Base-by-base conservation (phyloP, 1,140 invertebrate species). In the Scaptomyza hsui region DNA sequence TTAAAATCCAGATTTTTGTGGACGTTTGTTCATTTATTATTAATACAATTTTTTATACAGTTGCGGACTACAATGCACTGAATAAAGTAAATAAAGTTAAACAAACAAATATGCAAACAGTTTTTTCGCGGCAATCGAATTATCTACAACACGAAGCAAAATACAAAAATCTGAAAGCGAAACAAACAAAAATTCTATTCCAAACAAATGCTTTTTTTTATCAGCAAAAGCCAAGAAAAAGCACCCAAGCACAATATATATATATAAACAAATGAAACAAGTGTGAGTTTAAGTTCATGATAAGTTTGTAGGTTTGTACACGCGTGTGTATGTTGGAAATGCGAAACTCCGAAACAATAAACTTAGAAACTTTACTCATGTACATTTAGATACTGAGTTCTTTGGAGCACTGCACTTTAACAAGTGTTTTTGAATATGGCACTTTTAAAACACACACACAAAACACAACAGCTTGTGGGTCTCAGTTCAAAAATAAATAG, bases 31-130 rank as follows among this genome's bases (percentile, higher is more conserved):
- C 19, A 26, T 47, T 12, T n/a, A 24, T 15, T 68, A 29, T 13
- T 15, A 61, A 29, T 13, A 35, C 45, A n/a, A 19, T 47, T 12
- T 32, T 53, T 16, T 19, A 41, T 26, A 13, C 4, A n/a, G 41
- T 21, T 59, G 53, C 32, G 13, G 21, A 29, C 9, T 13, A 29
- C 26, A 10, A 37, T n/a, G 32, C 32, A 12, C 4, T 41, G 45
- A 39, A 45, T 55, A 53, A 16, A 18, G 49, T 61, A 60, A 59
- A 60, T 24, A 52, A 32, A 63, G 44, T 41, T 26, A 70, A 49
- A 49, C 60, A 64, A 29, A 35, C 7, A 44, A 65, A 35, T 52
- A 47, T 47, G 62, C 45, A 52, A 67, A 67, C 53, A 57, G 10
- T 19, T 49, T 65, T 26, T n/a, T 48, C 37, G 13, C 37, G 37